Conservation (phyloP, 2,113 vertebrate species). For the Sinocyclocheilus maitianheensis region DNA sequence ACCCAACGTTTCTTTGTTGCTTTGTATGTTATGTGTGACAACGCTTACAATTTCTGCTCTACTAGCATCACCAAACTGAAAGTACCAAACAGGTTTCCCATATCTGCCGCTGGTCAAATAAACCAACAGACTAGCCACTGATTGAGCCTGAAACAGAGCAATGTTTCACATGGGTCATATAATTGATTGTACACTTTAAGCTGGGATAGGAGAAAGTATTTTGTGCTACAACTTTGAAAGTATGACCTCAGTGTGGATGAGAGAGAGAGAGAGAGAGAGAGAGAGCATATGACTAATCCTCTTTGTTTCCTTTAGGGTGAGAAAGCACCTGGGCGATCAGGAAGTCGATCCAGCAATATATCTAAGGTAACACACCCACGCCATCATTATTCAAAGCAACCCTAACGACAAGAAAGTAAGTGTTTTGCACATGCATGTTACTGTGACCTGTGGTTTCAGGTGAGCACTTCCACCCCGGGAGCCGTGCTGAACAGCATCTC, state of each 20-base stretch:
- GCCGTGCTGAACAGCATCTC: constrained; percentile 81
- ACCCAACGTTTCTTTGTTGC: neutral
- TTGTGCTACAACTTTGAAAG: neutral
- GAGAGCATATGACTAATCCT: neutral
- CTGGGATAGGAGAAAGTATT: neutral
- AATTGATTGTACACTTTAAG: neutral
- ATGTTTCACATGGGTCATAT: neutral
- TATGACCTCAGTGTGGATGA: neutral
- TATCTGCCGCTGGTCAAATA: neutral
- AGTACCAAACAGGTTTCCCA: neutral
- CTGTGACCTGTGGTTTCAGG: constrained; percentile 81
- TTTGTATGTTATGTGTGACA: neutral
- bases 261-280: neutral
- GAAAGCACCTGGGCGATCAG: constrained; percentile 85
- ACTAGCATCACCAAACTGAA: neutral
- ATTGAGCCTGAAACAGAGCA: neutral
- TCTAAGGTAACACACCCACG: constrained; percentile 83
- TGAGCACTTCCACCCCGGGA: constrained; percentile 87
- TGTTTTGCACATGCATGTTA: neutral
- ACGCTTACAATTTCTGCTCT: neutral
- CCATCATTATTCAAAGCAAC: constrained; percentile 1
- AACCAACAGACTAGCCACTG: too few relatives aligned
- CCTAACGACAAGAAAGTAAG: neutral
- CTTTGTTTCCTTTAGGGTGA: constrained; percentile 79
- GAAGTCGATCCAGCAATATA: constrained; percentile 92